phyloP scores from a whole-genome alignment of 92 coral and sea anemone species.

The Bergia puertoricense region DNA sequence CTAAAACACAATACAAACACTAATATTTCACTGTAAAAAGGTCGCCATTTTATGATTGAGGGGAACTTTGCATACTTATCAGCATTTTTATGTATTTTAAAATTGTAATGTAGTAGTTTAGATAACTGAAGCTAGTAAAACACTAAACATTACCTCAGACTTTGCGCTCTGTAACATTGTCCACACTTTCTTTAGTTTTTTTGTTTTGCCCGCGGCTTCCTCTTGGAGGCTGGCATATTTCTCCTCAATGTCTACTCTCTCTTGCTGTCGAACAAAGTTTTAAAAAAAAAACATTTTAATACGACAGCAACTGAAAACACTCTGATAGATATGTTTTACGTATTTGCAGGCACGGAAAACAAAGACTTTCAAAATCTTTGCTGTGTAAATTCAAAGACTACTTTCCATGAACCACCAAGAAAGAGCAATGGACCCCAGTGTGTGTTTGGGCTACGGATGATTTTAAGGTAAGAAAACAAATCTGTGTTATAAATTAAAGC shows the following conservation, averaged over 20 bases:
- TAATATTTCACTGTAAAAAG: too few relatives aligned
- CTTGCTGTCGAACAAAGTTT: conserved; percentile 73
- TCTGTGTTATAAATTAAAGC: background rate
- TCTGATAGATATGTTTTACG: background rate
- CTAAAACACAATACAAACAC: conserved; percentile 42
- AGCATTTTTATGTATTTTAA: background rate
- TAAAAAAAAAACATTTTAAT: background rate
- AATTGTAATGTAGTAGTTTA: too few relatives aligned
- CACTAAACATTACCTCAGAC: conserved; percentile 75
- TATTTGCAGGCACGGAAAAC: background rate
- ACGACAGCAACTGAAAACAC: background rate
- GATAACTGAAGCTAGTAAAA: background rate
- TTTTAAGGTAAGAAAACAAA: background rate
- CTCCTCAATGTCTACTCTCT: conserved; percentile 96
- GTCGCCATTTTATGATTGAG: too few relatives aligned
- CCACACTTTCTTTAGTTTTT: conserved; percentile 99
- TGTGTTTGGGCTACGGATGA: background rate
- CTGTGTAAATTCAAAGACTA: background rate
- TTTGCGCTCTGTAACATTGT: conserved; percentile 97
- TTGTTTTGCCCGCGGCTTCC: conserved; percentile 97
- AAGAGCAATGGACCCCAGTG: too few relatives aligned
- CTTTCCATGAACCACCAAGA: too few relatives aligned
- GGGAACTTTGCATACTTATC: too few relatives aligned
- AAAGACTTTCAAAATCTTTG: background rate
- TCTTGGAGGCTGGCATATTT: conserved; percentile 97